Evolutionary conservation across 2,113 vertebrate species (phyloP).

Genomic region (Meles meles): DNA sequence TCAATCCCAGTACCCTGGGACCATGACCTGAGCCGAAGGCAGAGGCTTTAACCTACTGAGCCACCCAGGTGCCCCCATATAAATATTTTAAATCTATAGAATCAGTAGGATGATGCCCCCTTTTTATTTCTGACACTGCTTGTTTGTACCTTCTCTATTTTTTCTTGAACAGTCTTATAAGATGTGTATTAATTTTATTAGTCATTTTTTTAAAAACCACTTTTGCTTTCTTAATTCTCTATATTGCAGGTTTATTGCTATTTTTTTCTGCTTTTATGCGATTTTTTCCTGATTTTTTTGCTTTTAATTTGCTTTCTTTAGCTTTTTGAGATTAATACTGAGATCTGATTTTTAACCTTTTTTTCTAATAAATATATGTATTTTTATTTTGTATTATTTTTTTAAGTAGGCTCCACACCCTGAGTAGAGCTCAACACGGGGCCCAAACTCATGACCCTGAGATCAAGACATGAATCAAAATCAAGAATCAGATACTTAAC

Average conservation of each 20-base stretch:
- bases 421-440: no score
- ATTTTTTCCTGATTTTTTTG: neutral
- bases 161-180: neutral
- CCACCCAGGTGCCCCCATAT: no score
- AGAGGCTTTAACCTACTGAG: no score
- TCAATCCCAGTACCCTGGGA: no score
- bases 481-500: neutral
- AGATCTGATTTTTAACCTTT: no score
- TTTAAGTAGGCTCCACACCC: no score
- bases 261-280: neutral
- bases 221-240: neutral
- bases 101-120: neutral
- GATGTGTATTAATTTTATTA: neutral
- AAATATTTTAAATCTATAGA: neutral
- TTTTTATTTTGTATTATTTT: no score
- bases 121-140: neutral
- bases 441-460: neutral
- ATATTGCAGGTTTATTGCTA: neutral
- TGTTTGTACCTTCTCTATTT: neutral
- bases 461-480: neutral
- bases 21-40: no score
- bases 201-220: neutral
- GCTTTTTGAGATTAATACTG: no score
- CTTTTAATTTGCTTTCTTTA: no score
- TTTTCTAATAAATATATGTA: no score